Evolutionary conservation across 1,140 invertebrate species (phyloP).

Genomic region (Scaptomyza hsui): DNA sequence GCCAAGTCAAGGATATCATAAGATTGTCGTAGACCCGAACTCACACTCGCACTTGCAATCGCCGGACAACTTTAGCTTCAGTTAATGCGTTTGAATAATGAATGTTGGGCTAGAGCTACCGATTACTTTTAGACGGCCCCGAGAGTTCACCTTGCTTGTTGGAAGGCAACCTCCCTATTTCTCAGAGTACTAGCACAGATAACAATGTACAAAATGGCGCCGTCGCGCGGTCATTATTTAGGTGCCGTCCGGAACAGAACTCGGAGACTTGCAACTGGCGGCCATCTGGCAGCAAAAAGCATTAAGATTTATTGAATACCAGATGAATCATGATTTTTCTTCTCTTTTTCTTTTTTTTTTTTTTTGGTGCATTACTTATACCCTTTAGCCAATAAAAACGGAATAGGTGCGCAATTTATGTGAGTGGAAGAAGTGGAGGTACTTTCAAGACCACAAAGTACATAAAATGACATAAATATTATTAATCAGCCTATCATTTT

Average conservation of each 20-base stretch:
- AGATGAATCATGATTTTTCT: constrained; percentile 51
- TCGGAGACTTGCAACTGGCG: constrained; percentile 28
- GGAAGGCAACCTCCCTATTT: constrained; percentile 8
- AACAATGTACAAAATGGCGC: constrained; percentile 73
- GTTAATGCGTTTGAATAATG: constrained; percentile 81
- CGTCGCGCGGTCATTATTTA: constrained; percentile 73
- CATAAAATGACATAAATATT: too few species aligned
- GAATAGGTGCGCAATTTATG: too few species aligned
- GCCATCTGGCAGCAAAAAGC: constrained; percentile 56
- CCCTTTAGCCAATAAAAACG: background rate
- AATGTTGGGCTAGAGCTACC: constrained; percentile 36
- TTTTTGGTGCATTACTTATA: background rate
- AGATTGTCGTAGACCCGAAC: constrained; percentile 54
- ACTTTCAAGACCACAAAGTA: too few species aligned
- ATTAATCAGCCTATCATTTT: too few species aligned
- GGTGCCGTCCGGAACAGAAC: constrained; percentile 59
- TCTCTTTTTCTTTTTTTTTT: constrained; percentile 39
- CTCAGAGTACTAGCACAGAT: too few species aligned
- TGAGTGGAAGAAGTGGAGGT: too few species aligned
- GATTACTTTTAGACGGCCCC: constrained; percentile 7
- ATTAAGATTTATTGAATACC: constrained; percentile 76
- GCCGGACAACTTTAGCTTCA: constrained; percentile 63
- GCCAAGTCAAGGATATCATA: constrained; percentile 74
- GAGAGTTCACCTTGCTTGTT: constrained; percentile 42
- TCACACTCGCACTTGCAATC: background rate